Conservation (phyloP, 2,797 vertebrate genomes). For the Sparidentex hasta region DNA sequence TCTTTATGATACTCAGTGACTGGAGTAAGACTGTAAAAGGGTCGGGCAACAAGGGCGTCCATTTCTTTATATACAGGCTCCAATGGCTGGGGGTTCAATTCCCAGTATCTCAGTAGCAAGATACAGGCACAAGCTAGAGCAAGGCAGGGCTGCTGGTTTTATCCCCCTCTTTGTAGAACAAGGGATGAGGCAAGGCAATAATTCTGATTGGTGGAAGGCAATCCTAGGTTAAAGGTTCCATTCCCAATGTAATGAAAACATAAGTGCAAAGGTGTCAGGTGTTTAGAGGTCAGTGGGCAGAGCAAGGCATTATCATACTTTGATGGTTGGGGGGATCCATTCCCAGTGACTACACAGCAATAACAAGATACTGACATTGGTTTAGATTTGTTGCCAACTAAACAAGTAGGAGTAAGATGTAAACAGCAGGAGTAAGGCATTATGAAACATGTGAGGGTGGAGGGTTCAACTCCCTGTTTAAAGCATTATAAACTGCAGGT, state of each 20-base stretch:
- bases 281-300: not conserved
- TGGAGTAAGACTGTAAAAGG: not conserved
- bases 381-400: too few relatives aligned
- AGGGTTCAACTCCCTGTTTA: not conserved
- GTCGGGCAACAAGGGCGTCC: too few relatives aligned
- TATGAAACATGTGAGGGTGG: not conserved
- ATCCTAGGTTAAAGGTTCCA: not conserved
- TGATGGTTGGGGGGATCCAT: not conserved
- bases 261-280: not conserved
- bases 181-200: not conserved
- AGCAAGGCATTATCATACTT: slow-evolving; percentile 10
- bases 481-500: not conserved
- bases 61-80: not conserved
- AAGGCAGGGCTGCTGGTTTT: not conserved
- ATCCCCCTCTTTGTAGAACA: not conserved
- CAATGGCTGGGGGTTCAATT: not conserved
- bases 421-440: not conserved
- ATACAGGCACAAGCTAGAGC: not conserved
- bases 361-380: too few relatives aligned
- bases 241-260: not conserved
- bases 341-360: not conserved
- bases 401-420: not conserved
- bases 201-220: not conserved
- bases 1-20: not conserved
- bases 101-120: too few relatives aligned